Base-by-base conservation (phyloP, 2,888 invertebrate species). In the Itoplectis maculator region DNA sequence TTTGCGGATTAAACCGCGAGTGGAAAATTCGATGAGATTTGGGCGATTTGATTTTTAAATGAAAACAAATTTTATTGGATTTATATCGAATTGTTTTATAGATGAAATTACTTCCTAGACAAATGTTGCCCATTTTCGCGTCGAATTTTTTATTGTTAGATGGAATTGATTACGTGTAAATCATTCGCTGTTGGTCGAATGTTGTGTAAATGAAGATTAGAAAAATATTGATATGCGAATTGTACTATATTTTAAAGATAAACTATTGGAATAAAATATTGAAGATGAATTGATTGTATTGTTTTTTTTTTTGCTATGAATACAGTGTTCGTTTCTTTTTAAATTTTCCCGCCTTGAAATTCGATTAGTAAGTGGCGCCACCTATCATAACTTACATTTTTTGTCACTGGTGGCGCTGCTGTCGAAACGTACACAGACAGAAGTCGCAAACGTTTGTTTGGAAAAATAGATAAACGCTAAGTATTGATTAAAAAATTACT, bases 1-100 rank as follows among this genome's bases (percentile, higher is more conserved):
- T 72, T 59, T 47, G 79, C 81, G 70, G 83, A 83, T 23, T 40
- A 78, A 81, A 56, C 51, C 56, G 47, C 1, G 29, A 20, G 9
- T 29, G 3, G 3, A 56, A 13, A 11, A 56, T 29, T 29, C 29
- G 20, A 13, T 56, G 2, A 23, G 56, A 20, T 23, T 56, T 11
- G 56, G 29, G 56, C 56, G 29, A 29, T 29, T 56, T 29, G 13
- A 23, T 29, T 20, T 56, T 56, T 56, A 11, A 13, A 13, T 29
- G 1, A 11, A 0, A 29, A 56, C 2, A 29, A 23, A 54, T 54
- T 54, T 54, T 54, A 1, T 1, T 2, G 1, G 9, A 9, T 20
- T 54, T 54, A 7, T 20, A 23, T n/a, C 56, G 29, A 29, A 56
- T 56, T 29, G 13, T 29, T 29, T 20, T 56, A 29, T 56, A 11